phyloP scores from a whole-genome alignment of 2,113 vertebrate genomes.

The Laterallus jamaicensis region DNA sequence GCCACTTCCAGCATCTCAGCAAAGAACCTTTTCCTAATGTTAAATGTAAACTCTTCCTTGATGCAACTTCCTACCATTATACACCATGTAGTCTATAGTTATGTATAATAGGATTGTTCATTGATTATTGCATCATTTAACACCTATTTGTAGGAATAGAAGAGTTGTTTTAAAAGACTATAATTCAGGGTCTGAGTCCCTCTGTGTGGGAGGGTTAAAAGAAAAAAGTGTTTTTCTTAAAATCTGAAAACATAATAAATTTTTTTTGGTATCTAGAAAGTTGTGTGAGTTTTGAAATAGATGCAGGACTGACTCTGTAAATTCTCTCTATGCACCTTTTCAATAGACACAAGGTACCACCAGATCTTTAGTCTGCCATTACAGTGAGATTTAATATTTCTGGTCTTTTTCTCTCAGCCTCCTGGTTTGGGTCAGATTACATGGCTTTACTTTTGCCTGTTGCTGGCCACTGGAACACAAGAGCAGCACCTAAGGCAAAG shows the following conservation, averaged over 20 bases:
- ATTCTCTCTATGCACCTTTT: neutral
- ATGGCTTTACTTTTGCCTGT: neutral
- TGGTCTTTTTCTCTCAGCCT: neutral
- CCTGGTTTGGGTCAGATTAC: neutral
- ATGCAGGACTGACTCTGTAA: neutral
- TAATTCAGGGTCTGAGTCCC: neutral
- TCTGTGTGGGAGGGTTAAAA: neutral
- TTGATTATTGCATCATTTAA: neutral
- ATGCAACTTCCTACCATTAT: neutral
- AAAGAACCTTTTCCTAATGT: neutral
- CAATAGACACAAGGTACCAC: neutral
- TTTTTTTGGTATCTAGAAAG: neutral
- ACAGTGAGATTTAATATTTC: neutral
- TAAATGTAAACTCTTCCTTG: neutral
- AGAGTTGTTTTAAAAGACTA: neutral
- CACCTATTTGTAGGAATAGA: neutral
- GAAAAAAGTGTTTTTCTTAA: neutral
- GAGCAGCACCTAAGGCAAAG: neutral
- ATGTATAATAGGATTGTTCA: neutral
- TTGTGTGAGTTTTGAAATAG: neutral
- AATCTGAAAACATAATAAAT: accelerated
- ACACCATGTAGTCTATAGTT: neutral
- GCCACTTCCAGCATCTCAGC: neutral
- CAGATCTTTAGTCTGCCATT: neutral
- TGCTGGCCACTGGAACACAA: neutral